These are phyloP conservation scores for Falco naumanni DNA, from an alignment of 2,797 vertebrate genomes.

Conservation along the genomic window DNA sequence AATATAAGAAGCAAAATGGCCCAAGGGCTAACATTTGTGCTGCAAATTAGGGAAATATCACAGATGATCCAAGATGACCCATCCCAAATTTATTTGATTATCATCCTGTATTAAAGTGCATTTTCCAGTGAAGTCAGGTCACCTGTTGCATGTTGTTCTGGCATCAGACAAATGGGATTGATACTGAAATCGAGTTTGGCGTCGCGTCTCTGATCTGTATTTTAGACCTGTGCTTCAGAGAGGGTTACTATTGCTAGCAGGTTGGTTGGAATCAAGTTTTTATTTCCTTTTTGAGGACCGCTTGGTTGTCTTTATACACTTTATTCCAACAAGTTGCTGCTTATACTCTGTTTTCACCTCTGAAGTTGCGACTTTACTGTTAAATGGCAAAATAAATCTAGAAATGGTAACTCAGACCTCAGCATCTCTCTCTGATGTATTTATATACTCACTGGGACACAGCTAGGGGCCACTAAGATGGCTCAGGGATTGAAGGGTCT, in stretches of 20 bases:
- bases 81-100: not conserved
- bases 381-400: not conserved
- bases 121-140: not conserved
- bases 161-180: not conserved
- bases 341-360: not conserved
- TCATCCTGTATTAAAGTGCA: accelerated
- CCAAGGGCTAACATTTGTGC: not conserved
- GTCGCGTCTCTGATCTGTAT: not conserved
- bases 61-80: not conserved
- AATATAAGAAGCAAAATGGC: not conserved
- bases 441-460: accelerated
- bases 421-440: accelerated
- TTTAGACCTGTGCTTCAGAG: not conserved
- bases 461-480: accelerated
- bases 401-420: not conserved
- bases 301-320: not conserved
- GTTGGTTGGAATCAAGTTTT: not conserved
- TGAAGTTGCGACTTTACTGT: not conserved
- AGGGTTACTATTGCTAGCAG: not conserved
- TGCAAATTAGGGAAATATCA: too few species aligned
- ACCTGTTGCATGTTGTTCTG: not conserved
- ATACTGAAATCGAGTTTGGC: not conserved
- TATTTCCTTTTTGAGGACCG: not conserved
- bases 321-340: not conserved
- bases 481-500: too few species aligned